phyloP scores from a whole-genome alignment of 2,113 vertebrate genomes.

The Rhea americana region DNA sequence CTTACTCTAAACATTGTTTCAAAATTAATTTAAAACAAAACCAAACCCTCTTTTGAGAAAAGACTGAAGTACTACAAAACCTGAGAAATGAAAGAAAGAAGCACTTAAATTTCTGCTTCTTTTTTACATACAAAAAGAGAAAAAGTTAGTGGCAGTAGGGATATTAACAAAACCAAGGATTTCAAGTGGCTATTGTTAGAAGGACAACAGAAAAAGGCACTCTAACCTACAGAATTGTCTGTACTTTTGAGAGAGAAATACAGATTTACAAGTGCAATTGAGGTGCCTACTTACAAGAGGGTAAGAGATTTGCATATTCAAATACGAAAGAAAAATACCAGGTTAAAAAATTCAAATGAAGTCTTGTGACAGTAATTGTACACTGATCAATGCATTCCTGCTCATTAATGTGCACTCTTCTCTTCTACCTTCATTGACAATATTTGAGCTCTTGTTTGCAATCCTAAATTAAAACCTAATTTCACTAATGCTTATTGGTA shows the following conservation, averaged over 20 bases:
- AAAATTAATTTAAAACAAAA: neutral
- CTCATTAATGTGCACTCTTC: neutral
- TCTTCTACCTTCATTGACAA: neutral
- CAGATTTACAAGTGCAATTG: neutral
- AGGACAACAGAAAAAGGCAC: neutral
- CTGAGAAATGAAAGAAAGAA: neutral
- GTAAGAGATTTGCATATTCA: neutral
- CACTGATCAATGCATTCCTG: neutral
- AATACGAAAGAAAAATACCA: neutral
- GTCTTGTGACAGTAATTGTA: neutral
- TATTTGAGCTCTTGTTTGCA: neutral
- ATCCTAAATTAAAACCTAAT: neutral
- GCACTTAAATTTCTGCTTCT: neutral
- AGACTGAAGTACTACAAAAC: neutral
- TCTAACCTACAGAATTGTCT: neutral
- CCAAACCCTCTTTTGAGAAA: neutral
- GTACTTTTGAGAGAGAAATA: conserved; percentile 19
- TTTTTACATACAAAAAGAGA: neutral
- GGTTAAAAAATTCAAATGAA: neutral
- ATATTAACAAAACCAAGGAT: neutral
- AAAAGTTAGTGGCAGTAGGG: neutral
- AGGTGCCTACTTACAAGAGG: neutral
- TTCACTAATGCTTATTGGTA: neutral
- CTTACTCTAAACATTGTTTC: neutral
- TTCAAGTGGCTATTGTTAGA: neutral